A percentile compares a stretch with the other conserved stretches of the same genome.
phyloP scores from a whole-genome alignment of 1,140 invertebrate species.

The Mya arenaria region DNA sequence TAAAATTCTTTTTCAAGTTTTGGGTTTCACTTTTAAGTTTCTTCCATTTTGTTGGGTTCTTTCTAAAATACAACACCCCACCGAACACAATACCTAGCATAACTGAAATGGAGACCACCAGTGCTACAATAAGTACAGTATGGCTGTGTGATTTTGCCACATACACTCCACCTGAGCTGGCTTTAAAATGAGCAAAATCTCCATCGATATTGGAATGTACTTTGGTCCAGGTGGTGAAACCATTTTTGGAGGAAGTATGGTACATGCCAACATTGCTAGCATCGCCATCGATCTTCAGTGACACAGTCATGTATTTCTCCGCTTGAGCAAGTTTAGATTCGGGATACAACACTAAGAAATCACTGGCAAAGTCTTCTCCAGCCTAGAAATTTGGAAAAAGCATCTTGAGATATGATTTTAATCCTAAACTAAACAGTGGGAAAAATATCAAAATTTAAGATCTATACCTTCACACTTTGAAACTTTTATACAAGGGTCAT shows the following conservation, averaged over 20 bases:
- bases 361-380: conserved; percentile 75
- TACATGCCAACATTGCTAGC: conserved; percentile 66
- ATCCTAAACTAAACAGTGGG: too few species aligned
- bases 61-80: conserved; percentile 68
- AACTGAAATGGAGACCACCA: conserved; percentile 64
- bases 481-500: too few species aligned
- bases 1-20: conserved; percentile 65
- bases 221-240: conserved; percentile 69
- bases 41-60: conserved; percentile 72
- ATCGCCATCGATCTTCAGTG: conserved; percentile 60
- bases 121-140: conserved; percentile 68
- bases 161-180: conserved; percentile 72
- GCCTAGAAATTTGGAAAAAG: conserved; percentile 72
- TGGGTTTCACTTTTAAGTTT: conserved; percentile 63
- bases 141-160: conserved; percentile 64
- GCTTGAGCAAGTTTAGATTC: conserved; percentile 57
- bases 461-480: too few species aligned
- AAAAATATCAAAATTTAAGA: too few species aligned
- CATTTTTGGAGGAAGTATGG: conserved; percentile 57
- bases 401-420: too few species aligned
- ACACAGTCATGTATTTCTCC: conserved; percentile 60
- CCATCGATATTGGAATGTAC: conserved; percentile 63
- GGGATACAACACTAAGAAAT: conserved; percentile 72
- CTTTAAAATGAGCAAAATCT: conserved; percentile 66
- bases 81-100: conserved; percentile 69